Conservation (phyloP, 2,888 invertebrate genomes). For the Dryobota labecula region DNA sequence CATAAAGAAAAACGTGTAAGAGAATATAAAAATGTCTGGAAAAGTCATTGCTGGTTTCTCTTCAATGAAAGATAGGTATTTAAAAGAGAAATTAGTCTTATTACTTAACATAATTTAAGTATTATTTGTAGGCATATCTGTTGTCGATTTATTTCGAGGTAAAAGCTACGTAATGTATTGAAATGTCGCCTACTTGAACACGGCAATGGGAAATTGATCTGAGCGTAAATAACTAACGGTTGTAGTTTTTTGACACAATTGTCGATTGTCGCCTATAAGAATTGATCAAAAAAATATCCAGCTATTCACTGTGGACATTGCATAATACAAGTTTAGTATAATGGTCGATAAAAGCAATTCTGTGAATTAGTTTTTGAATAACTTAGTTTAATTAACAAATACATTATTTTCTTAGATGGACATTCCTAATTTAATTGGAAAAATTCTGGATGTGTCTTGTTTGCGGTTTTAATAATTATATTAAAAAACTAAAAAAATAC, state of each 20-base stretch:
- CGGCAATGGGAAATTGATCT: conserved; percentile 37
- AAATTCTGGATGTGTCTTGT: neutral
- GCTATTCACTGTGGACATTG: conserved; percentile 20
- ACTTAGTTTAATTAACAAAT: neutral
- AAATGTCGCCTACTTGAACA: conserved; percentile 25
- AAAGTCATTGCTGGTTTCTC: neutral
- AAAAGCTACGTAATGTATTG: conserved; percentile 35
- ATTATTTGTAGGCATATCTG: neutral
- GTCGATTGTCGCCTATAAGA: conserved; percentile 29
- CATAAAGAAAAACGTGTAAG: conserved; percentile 17
- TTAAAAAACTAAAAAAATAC: too few relatives aligned
- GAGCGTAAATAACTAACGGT: conserved; percentile 49
- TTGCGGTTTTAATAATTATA: neutral
- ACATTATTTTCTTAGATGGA: neutral
- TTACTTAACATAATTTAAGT: neutral
- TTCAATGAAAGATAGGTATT: neutral
- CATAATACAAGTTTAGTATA: conserved; percentile 16
- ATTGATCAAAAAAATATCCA: conserved; percentile 44
- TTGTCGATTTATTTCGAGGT: neutral
- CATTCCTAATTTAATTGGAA: neutral
- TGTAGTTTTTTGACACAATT: conserved; percentile 40
- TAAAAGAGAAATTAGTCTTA: neutral
- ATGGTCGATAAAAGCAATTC: conserved; percentile 19
- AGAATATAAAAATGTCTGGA: conserved; percentile 37
- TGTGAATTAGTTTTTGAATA: conserved; percentile 9